Conservation (phyloP, 1,140 invertebrate species). For the Drosophila athabasca region DNA sequence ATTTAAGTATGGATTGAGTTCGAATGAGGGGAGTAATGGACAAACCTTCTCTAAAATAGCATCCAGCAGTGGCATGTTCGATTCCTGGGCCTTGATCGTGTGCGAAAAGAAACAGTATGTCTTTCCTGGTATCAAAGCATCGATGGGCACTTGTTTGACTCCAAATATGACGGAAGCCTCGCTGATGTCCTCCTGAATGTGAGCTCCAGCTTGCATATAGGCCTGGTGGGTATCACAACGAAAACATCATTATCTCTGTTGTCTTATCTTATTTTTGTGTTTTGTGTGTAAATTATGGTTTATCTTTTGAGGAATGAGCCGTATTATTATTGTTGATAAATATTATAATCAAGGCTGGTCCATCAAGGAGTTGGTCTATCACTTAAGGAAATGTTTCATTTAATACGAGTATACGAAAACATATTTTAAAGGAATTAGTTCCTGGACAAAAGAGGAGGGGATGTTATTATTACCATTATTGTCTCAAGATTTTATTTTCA, state of each 20-base stretch:
- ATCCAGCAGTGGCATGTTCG: constrained; percentile 98
- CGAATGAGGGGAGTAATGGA: background rate
- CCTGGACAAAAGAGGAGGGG: too few relatives aligned
- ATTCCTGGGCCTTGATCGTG: constrained; percentile 99
- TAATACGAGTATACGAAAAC: too few relatives aligned
- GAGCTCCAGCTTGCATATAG: constrained; percentile 94
- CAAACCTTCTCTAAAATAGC: constrained; percentile 95
- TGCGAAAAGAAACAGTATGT: constrained; percentile 99
- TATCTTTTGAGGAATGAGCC: constrained; percentile 1
- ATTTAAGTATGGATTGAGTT: too few relatives aligned
- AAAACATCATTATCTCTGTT: background rate
- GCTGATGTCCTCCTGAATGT: constrained; percentile 97
- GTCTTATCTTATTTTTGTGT: constrained; percentile 8
- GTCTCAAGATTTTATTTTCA: too few relatives aligned
- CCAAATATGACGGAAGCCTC: constrained; percentile 98
- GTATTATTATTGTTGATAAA: too few relatives aligned
- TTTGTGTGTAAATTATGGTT: background rate
- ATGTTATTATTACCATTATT: too few relatives aligned
- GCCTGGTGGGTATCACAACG: constrained; percentile 86
- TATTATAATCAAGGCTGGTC: too few relatives aligned
- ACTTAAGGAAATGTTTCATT: too few relatives aligned
- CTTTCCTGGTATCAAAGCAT: constrained; percentile 96
- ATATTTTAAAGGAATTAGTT: too few relatives aligned
- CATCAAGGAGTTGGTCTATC: too few relatives aligned
- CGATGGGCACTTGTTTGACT: constrained; percentile 98